Conservation (phyloP, 2,113 vertebrate species). For the Balaenoptera acutorostrata region DNA sequence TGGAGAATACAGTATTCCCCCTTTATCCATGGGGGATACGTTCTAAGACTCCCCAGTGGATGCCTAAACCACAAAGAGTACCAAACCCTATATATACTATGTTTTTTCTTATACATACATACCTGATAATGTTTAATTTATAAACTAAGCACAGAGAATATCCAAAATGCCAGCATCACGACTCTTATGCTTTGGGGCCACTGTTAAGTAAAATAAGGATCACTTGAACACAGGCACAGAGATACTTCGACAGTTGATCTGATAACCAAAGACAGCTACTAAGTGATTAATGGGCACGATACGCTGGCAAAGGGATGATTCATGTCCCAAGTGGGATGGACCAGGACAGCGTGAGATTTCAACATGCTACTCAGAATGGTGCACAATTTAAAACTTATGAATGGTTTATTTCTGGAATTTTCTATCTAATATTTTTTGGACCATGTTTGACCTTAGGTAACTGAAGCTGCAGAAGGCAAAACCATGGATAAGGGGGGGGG, state of each 20-base stretch:
- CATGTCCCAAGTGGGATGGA: not conserved
- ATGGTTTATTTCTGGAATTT: not conserved
- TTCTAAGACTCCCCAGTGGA: not conserved
- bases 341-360: not conserved
- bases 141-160: not conserved
- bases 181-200: not conserved
- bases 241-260: not conserved
- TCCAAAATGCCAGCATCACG: not conserved
- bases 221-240: not conserved
- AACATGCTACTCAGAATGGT: not conserved
- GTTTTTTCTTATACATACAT: not conserved
- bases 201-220: not conserved
- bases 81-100: not conserved
- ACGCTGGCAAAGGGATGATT: not conserved
- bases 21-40: not conserved
- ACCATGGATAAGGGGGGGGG: not conserved
- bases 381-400: not conserved
- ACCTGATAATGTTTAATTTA: not conserved
- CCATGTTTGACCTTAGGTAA: not conserved
- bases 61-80: not conserved
- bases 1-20: not conserved
- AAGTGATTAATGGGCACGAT: not conserved
- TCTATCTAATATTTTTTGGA: not conserved
- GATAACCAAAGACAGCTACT: not conserved
- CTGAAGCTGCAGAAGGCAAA: not conserved